Conservation (phyloP, 2,888 invertebrate genomes). For the Stenodera caucasica region DNA sequence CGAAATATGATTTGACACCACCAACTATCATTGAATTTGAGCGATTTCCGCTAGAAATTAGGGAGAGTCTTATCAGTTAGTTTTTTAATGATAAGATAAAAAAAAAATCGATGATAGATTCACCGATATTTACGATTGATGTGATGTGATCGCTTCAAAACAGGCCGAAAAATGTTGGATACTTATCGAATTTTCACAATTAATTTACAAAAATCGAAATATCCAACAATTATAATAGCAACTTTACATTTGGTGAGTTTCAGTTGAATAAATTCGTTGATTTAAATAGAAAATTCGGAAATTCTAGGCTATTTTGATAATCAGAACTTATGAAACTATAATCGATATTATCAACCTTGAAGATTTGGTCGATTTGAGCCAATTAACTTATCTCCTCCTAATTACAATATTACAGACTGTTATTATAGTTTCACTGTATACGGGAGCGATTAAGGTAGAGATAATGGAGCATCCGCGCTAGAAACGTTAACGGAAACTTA, state of each 20-base stretch:
- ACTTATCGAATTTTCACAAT: not conserved
- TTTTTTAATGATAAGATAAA: too few species aligned
- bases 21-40: too few species aligned
- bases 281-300: not conserved
- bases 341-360: constrained; percentile 20
- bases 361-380: constrained; percentile 18
- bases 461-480: not conserved
- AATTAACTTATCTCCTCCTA: constrained; percentile 17
- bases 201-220: constrained; percentile 8
- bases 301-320: constrained; percentile 4
- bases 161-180: not conserved
- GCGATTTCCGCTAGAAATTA: too few species aligned
- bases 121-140: too few species aligned
- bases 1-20: too few species aligned
- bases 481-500: not conserved
- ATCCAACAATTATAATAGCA: constrained; percentile 18
- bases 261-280: not conserved
- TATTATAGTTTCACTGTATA: constrained; percentile 14
- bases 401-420: constrained; percentile 16
- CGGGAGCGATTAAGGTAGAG: constrained; percentile 18
- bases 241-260: constrained; percentile 19
- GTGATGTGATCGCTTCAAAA: too few species aligned
- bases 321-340: constrained; percentile 19
- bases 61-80: too few species aligned
- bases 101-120: too few species aligned